These are phyloP conservation scores for Indicator maculatus DNA, from an alignment of 2,113 vertebrate genomes.

Conservation along the genomic window DNA sequence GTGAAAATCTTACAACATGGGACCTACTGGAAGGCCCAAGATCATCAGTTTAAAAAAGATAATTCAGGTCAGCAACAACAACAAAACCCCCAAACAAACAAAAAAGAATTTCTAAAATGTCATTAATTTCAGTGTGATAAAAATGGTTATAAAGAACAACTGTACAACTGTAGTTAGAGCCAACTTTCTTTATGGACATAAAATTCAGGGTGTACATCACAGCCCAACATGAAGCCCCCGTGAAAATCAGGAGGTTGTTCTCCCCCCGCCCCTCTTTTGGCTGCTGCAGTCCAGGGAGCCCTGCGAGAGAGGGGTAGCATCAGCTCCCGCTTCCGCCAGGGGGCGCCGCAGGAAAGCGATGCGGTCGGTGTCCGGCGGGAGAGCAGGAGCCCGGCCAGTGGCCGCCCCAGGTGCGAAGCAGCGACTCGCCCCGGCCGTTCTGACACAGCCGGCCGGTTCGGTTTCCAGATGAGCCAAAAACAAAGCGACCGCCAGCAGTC, in stretches of 20 bases:
- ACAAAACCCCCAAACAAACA: neutral
- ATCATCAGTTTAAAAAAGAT: neutral
- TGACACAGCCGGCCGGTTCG: no score
- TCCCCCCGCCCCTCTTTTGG: neutral
- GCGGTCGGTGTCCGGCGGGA: no score
- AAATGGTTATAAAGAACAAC: accelerated
- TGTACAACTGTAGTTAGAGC: neutral
- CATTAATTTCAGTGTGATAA: neutral
- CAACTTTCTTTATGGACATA: neutral
- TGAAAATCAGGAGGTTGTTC: neutral
- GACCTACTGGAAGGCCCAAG: neutral
- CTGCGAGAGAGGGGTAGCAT: neutral
- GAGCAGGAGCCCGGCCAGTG: no score
- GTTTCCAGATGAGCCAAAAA: no score
- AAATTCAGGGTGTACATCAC: neutral
- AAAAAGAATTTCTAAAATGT: neutral
- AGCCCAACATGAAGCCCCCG: neutral
- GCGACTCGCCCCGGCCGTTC: no score
- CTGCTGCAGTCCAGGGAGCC: neutral
- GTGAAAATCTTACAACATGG: neutral
- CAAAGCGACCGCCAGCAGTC: neutral
- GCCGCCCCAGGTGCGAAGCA: no score
- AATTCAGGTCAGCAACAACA: neutral
- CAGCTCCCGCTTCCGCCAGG: conserved; percentile 22
- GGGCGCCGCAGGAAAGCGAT: neutral